These are phyloP conservation scores for Beroe ovata DNA, from an alignment of 37 sponge, comb jelly and placozoan genomes.

Conservation along the genomic window DNA sequence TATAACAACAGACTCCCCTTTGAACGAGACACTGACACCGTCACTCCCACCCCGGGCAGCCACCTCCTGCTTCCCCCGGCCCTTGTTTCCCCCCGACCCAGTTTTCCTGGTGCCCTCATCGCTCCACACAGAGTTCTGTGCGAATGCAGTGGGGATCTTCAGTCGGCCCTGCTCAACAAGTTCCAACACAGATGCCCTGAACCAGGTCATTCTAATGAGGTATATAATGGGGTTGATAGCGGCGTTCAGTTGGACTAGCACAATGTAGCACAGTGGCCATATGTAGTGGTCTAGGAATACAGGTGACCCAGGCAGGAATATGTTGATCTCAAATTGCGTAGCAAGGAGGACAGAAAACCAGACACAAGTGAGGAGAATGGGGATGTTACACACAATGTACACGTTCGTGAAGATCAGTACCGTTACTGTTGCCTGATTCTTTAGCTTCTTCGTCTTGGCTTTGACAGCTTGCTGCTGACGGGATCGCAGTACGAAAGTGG, in stretches of 20 bases:
- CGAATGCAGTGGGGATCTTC: not conserved
- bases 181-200: not conserved
- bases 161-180: not conserved
- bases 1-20: not conserved
- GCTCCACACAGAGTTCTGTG: not conserved
- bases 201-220: slow-evolving; percentile 41
- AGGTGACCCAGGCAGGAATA: not conserved
- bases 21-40: not conserved
- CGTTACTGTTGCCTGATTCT: slow-evolving; percentile 18
- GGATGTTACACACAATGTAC: slow-evolving; percentile 57
- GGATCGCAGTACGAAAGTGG: not conserved
- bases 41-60: not conserved
- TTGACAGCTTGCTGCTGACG: not conserved
- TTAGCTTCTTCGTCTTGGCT: not conserved
- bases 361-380: not conserved
- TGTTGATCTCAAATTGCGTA: not conserved
- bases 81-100: not conserved
- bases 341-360: not conserved
- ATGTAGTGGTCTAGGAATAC: slow-evolving; percentile 49
- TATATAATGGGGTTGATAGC: slow-evolving; percentile 45
- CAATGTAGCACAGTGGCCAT: slow-evolving; percentile 23
- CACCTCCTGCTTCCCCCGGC: not conserved
- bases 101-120: not conserved
- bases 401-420: slow-evolving; percentile 33
- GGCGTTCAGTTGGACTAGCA: slow-evolving; percentile 38